Evolutionary conservation across 2,888 invertebrate genomes (phyloP).

Genomic region (Glyphotaelius pellucidus): DNA sequence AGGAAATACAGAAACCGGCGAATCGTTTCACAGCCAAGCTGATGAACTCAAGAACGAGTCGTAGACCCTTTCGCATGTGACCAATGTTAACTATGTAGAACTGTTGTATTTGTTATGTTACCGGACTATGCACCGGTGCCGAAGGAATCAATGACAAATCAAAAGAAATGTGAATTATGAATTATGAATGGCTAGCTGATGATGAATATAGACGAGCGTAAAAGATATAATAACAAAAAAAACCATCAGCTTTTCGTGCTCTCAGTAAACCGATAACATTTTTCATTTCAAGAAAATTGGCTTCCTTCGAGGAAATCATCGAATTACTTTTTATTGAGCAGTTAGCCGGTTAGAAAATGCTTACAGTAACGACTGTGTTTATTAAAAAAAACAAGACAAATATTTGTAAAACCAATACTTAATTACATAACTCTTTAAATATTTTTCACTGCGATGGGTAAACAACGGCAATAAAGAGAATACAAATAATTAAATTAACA

Average conservation of each 20-base stretch:
- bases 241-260: neutral
- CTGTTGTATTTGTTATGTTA: no score
- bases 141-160: no score
- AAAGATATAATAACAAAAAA: no score
- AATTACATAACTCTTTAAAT: neutral
- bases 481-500: neutral
- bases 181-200: neutral
- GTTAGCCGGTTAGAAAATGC: neutral
- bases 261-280: neutral
- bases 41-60: no score
- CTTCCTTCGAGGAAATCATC: neutral
- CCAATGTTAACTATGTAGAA: no score
- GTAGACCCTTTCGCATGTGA: no score
- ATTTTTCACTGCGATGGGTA: neutral
- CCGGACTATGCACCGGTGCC: no score
- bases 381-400: neutral
- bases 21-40: no score
- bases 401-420: neutral
- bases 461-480: no score
- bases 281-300: neutral
- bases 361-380: neutral
- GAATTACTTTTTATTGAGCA: neutral
- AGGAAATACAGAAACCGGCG: no score
- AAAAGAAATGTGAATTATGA: neutral
- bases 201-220: neutral